Conservation (phyloP, 2,888 invertebrate species). For the Napeogenes inachia region DNA sequence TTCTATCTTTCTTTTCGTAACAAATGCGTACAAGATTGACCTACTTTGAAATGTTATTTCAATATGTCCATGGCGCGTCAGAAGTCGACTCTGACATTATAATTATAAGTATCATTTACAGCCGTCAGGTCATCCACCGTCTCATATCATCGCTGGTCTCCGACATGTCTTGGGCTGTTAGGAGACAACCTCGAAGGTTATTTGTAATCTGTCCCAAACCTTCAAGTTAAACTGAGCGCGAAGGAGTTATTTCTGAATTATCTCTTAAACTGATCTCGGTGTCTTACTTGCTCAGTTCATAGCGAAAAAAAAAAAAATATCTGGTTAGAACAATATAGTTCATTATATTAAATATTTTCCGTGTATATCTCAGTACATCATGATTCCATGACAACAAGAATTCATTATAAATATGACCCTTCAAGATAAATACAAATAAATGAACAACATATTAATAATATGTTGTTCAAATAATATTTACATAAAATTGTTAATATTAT, state of each 20-base stretch:
- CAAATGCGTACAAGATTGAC: not conserved
- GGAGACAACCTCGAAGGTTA: conserved; percentile 22
- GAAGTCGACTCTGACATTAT: not conserved
- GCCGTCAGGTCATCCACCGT: not conserved
- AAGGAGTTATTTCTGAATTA: not conserved
- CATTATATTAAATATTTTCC: no score
- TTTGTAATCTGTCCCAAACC: conserved; percentile 18
- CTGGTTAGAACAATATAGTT: no score
- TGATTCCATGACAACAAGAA: no score
- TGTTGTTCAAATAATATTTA: no score
- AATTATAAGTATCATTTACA: not conserved
- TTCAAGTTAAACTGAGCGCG: conserved; percentile 15
- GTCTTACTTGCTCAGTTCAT: not conserved
- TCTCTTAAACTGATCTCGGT: not conserved
- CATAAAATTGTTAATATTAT: no score
- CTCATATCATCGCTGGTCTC: not conserved
- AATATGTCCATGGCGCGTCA: not conserved
- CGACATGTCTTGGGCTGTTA: conserved; percentile 7
- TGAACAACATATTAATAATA: no score
- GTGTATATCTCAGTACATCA: no score
- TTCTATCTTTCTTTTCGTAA: not conserved
- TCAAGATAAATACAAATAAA: no score
- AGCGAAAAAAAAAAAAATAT: not conserved
- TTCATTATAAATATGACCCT: no score
- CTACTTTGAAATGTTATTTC: not conserved